Base-by-base conservation (phyloP, 2,113 vertebrate species). In the Bucco capensis region DNA sequence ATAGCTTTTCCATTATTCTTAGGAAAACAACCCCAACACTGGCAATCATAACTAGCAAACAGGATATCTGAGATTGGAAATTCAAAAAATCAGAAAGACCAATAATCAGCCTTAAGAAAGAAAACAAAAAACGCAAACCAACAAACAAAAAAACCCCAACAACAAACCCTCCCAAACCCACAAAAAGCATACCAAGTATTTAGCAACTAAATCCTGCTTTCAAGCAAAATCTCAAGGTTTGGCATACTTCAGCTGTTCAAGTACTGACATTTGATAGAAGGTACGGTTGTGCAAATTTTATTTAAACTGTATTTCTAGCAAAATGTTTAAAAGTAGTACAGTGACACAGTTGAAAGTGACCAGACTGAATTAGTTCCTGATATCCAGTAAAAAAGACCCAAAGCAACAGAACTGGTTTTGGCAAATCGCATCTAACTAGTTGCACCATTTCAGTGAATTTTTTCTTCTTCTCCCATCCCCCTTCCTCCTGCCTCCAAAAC, bases 21-120 rank as follows among this genome's bases (percentile, higher is more conserved):
- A 27, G 7, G 19, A 13, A 47, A 24, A 1, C 0, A 21, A 1
- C 2, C 13, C 2, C 31, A 49, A 50, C 4, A 56, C n/a, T n/a
- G n/a, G n/a, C n/a, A n/a, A 69, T 3, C 3, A 2, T 4, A 84
- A 56, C 6, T 18, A 25, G 22, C 15, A 86, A 86, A 74, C 19
- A 22, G 9, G 4, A 46, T 19, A 4, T 4, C 19, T n/a, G 10
- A 9, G 30, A 61, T 3, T 42, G 12, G 25, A 66, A 51, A 2
- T 40, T 47, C 14, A 57, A 57, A 33, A 33, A 2, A 4, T 27
- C 4, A 18, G 38, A 37, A 62, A 47, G 0, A 44, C 18, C 12
- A 86, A n/a, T 28, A 61, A 61, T 66, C 12, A 38, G 12, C 5
- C 19, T 47, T 47, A 37, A 61, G 56, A 86, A 49, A 83, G 8